Evolutionary conservation across 2,113 vertebrate genomes (phyloP), one percentile per base, ranked within the genome.

Genomic region (Charadrius vociferus): DNA sequence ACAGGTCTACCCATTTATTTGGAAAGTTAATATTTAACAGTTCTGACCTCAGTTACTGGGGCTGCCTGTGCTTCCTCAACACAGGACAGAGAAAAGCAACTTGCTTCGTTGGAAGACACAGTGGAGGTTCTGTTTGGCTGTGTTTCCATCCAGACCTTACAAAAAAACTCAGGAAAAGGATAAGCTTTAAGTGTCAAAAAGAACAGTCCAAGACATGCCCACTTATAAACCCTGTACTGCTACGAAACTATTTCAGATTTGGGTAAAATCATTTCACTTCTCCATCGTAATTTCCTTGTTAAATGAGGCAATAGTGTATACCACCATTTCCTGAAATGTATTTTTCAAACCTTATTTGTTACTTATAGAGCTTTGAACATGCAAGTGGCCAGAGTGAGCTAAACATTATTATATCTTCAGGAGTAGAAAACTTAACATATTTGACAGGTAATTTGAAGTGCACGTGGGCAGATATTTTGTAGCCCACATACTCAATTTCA

Each of bases 1-100:
- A 56, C 29, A 79, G 39, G 43, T 61, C 52, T 86, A 63, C 21
- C 10, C 22, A 26, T 20, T 30, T 85, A 75, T 59, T 43, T 52
- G 30, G 5, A 63, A 86, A 86, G 86, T 81, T 88, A 94, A 67
- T 86, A 92, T 81, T 95, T 78, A 94, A 96, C 27, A 88, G 26
- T 59, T 94, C 55, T 93, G 50, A 96, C 85, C 79, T 88, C 67
- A n/a, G 32, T 73, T 73, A 78, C 41, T 52, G 47, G 59, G 59
- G 43, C 59, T 92, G 58, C 23, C 72, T 81, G 58, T 56, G 59
- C 30, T 82, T 86, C 79, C 45, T 77, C 55, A 68, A 26, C 27
- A 43, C 26, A 81, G 24, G 18, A 26, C 1, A 7, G 32, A 86
- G 24, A 67, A 85, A 93, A 88, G 52, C 75, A 88, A 7, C 32